Conservation (phyloP, 2,888 invertebrate species). For the Oligia strigilis region DNA sequence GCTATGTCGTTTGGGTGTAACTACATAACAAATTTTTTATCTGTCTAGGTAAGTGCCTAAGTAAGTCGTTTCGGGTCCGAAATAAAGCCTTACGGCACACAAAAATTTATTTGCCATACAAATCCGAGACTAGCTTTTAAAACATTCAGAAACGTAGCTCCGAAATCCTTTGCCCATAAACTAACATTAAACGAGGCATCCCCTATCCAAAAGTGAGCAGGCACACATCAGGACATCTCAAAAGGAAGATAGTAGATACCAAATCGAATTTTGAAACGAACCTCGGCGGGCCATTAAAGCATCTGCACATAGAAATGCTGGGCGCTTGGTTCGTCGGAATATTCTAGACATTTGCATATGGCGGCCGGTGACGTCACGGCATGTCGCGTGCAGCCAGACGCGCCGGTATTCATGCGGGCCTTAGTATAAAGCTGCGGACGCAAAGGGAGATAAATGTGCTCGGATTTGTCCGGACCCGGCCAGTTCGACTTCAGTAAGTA, state of each 20-base stretch:
- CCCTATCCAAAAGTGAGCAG: slow-evolving; percentile 62
- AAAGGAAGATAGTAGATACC: slow-evolving; percentile 70
- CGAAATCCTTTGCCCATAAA: slow-evolving; percentile 57
- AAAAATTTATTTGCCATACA: slow-evolving; percentile 40
- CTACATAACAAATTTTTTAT: background rate
- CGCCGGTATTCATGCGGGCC: slow-evolving; percentile 71
- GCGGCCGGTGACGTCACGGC: slow-evolving; percentile 72
- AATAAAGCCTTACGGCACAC: slow-evolving; percentile 35
- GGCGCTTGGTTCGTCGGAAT: slow-evolving; percentile 65
- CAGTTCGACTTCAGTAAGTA: slow-evolving; percentile 59
- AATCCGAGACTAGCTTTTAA: slow-evolving; percentile 41
- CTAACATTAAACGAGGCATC: slow-evolving; percentile 57
- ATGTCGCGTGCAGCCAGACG: slow-evolving; percentile 71
- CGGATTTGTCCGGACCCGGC: slow-evolving; percentile 57
- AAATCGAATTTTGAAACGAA: slow-evolving; percentile 75
- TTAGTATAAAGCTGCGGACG: slow-evolving; percentile 64
- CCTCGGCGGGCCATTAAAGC: slow-evolving; percentile 75
- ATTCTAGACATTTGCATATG: slow-evolving; percentile 71
- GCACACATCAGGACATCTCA: slow-evolving; percentile 62
- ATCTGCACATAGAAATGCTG: slow-evolving; percentile 73
- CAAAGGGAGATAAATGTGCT: slow-evolving; percentile 65
- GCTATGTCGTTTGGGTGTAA: background rate
- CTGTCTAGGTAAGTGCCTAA: background rate
- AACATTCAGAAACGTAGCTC: slow-evolving; percentile 43
- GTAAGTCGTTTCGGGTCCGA: background rate